Percentiles rank a stretch among this genome's conserved stretches.
These are phyloP conservation scores for Cochlearius cochlearius DNA, from an alignment of 2,113 vertebrate genomes.

Conservation along the genomic window DNA sequence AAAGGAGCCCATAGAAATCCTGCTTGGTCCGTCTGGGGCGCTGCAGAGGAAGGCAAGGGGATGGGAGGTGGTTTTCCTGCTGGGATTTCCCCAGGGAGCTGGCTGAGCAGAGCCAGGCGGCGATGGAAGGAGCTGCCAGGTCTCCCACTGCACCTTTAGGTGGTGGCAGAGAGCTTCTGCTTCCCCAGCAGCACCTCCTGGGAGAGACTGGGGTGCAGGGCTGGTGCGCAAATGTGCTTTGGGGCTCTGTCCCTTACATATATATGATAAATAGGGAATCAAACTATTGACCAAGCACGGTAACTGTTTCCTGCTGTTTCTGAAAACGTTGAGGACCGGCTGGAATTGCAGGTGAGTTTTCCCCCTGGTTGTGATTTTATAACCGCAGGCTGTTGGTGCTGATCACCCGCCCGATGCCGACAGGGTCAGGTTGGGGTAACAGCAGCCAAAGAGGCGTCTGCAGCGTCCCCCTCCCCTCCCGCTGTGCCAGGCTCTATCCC, in stretches of 20 bases:
- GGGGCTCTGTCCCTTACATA: neutral
- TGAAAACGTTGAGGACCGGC: neutral
- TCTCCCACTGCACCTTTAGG: neutral
- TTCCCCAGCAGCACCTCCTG: neutral
- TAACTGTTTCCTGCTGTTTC: neutral
- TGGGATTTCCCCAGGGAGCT: neutral
- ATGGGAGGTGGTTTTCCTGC: neutral
- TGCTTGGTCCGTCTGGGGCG: neutral
- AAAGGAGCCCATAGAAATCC: neutral
- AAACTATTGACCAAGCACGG: neutral
- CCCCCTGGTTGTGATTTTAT: neutral
- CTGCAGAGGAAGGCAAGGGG: neutral
- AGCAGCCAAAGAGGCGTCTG: neutral
- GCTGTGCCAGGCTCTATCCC: neutral
- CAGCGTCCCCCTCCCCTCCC: neutral
- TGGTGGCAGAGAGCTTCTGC: neutral
- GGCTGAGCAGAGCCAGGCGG: neutral
- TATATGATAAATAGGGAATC: neutral
- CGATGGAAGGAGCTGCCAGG: neutral
- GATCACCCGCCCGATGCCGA: rapidly evolving
- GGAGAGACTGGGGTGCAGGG: neutral
- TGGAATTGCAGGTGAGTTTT: neutral
- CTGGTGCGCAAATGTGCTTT: too few species aligned
- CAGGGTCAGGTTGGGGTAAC: neutral
- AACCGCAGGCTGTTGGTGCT: neutral